Conservation (phyloP, 2,888 invertebrate genomes). For the Margaritifera margaritifera region DNA sequence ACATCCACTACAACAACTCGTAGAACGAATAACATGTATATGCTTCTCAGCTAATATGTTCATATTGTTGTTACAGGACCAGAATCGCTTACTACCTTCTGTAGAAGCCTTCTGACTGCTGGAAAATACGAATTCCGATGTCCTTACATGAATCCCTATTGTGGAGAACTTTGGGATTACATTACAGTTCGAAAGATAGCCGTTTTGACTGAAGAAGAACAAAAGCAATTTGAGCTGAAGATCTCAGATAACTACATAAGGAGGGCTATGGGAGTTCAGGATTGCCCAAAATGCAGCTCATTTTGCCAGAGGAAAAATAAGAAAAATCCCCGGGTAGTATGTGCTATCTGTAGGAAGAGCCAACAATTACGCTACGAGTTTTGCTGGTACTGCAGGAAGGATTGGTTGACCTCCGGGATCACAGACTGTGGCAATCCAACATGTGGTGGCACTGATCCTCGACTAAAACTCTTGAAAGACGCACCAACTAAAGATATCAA, state of each 20-base stretch:
- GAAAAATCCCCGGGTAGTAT: conserved; percentile 32
- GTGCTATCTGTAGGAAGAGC: conserved; percentile 33
- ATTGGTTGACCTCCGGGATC: conserved; percentile 20
- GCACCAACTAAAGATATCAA: conserved; percentile 32
- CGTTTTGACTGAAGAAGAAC: conserved; percentile 36
- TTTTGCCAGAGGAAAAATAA: conserved; percentile 29
- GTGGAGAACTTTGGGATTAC: conserved; percentile 38
- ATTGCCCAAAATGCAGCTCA: conserved; percentile 37
- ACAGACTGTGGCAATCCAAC: conserved; percentile 35
- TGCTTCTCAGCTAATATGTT: too few species aligned
- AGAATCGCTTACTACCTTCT: conserved; percentile 41
- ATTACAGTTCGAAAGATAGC: conserved; percentile 35
- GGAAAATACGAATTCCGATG: conserved; percentile 39
- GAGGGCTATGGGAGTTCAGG: conserved; percentile 37
- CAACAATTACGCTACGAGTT: conserved; percentile 30
- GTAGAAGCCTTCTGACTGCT: conserved; percentile 32
- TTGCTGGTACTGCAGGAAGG: conserved; percentile 41
- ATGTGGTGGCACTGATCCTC: conserved; percentile 39
- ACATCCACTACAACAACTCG: too few species aligned
- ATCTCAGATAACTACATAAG: conserved; percentile 37
- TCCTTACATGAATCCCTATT: conserved; percentile 35
- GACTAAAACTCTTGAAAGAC: conserved; percentile 29
- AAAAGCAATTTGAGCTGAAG: conserved; percentile 39
- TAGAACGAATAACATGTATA: too few species aligned
- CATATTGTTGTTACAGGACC: conserved; percentile 28